Base-by-base conservation (phyloP, 2,113 vertebrate species). In the Neomonachus schauinslandi region DNA sequence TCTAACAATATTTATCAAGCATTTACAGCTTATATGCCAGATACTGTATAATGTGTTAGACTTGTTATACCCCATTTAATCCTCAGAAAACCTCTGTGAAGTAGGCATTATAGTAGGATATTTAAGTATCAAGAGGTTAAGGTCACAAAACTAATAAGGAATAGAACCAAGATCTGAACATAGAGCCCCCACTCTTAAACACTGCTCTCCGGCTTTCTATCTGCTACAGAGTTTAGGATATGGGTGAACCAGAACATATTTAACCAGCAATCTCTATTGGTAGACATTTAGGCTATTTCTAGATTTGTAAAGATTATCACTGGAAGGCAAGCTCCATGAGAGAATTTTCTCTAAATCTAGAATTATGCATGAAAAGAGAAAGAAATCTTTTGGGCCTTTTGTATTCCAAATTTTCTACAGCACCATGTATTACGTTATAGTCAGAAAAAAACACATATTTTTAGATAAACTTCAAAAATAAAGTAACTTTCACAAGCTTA, bases 401-500 rank as follows among this genome's bases (percentile, higher is more conserved):
- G 7, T 46, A 85, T 69, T 86, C 65, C 33, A 93, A 46, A 55
- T 72, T 87, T 95, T 86, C 51, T 80, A 51, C 11, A 90, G 72
- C 21, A 95, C 24, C 7, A 79, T n/a, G n/a, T 53, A 61, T 74
- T 89, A 84, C 42, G 79, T 79, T 86, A 80, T 33, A 93, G 51
- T 49, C 55, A 65, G 15, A 33, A 39, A 65, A 65, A 90, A 96
- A 87, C 0, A 84, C 16, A 7, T 33, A 39, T 28, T 94, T 87
- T 92, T 77, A 96, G 14, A 84, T 65, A 51, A 82, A 94, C 28
- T 69, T 81, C 49, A 82, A 89, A 94, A 96, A n/a, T 71, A 74
- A 86, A 94, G 28, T 89, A 85, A 89, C 36, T 80, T 88, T 59
- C 14, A 33, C 63, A 94, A 72, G 8, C 22, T 55, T 84, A 88